Evolutionary conservation across 2,797 vertebrate species (phyloP), one percentile per base, ranked within the genome.

Genomic region (Myotis findleyi): DNA sequence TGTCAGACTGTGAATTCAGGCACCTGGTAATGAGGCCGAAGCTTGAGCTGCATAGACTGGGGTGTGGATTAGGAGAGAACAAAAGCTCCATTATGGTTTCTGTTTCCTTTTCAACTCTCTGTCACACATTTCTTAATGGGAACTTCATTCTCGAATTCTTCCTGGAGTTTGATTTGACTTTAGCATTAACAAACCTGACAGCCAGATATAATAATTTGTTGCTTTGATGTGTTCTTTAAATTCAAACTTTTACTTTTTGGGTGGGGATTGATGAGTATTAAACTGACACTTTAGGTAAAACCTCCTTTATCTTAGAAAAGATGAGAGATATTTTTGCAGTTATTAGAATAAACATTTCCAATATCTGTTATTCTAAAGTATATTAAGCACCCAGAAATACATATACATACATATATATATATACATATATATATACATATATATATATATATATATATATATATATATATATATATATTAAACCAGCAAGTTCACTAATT

Each of bases 1-100:
- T 75, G 64, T 92, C 92, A 95, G 76, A 38, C 81, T 92, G 53
- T 96, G 88, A 96, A 96, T 95, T 82, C 95, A 92, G 82, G 44
- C 55, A 21, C 36, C 69, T 16, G 71, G 44, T 36, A 55, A 66
- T 5, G 69, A 59, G 87, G 80, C 69, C 55, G 33, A 86, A 94
- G 27, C 44, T 36, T 36, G 20, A 5, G 55, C 44, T 49, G 12
- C 16, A 10, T 3, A 80, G 89, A 66, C 66, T 82, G 81, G 16
- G 17, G 41, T 86, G 27, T 30, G 55, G 87, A 71, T 91, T n/a
- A 92, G 75, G 62, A 79, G 84, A 85, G 82, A 96, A 93, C 53
- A 87, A 93, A 97, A 55, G 5, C 55, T 84, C 87, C 55, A 84
- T 95, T 88, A 57, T 38, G 55, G 59, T 72, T 96, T 93, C 75